Conservation (phyloP, 2,113 vertebrate genomes). For the Micronycteris hirsuta region DNA sequence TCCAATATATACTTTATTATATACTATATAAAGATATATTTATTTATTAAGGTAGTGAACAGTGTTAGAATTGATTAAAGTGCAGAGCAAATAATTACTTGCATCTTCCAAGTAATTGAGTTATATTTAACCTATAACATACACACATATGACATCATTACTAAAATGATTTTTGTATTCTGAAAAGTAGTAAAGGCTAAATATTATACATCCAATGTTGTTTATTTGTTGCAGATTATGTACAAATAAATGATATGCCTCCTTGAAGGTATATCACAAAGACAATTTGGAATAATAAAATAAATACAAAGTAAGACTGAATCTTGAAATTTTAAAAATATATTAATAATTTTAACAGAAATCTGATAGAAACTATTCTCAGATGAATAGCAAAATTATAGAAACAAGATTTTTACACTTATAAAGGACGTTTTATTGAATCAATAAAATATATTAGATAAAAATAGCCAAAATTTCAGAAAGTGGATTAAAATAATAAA, state of each 20-base stretch:
- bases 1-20: neutral
- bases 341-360: neutral
- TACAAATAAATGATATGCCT: neutral
- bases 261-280: neutral
- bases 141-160: neutral
- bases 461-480: neutral
- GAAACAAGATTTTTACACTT: neutral
- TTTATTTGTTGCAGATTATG: neutral
- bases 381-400: neutral
- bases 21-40: neutral
- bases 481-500: neutral
- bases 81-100: neutral
- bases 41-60: neutral
- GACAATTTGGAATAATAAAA: neutral
- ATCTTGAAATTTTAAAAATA: neutral
- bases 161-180: neutral
- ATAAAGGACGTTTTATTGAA: neutral
- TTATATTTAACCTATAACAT: neutral
- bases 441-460: neutral
- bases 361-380: neutral
- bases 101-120: neutral
- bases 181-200: neutral
- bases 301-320: neutral
- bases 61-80: neutral
- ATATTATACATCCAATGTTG: neutral